These are phyloP conservation scores for Pitta sordida DNA, from an alignment of 2,113 vertebrate genomes.

Conservation along the genomic window DNA sequence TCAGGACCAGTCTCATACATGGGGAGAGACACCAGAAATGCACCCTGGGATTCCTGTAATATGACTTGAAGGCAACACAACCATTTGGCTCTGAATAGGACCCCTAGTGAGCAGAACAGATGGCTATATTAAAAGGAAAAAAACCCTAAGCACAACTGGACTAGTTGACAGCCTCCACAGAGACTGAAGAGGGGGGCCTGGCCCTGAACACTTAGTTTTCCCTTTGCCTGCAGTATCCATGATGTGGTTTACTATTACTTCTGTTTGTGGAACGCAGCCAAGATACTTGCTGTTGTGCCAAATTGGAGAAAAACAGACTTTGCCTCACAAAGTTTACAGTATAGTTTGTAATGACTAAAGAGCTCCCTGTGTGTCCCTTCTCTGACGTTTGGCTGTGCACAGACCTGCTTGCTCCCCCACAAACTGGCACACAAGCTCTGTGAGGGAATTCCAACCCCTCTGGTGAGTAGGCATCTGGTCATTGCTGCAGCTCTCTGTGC, in stretches of 20 bases:
- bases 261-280: background rate
- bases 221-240: background rate
- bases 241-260: background rate
- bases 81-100: background rate
- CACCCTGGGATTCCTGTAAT: background rate
- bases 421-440: rapidly evolving
- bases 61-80: background rate
- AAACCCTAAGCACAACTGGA: background rate
- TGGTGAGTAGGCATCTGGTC: rapidly evolving
- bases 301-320: background rate
- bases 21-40: background rate
- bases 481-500: rapidly evolving
- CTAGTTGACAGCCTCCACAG: background rate
- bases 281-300: background rate
- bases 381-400: background rate
- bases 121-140: background rate
- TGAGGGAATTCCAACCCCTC: rapidly evolving
- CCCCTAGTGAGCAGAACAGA: background rate
- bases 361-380: rapidly evolving
- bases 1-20: background rate
- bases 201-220: background rate
- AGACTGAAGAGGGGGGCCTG: background rate
- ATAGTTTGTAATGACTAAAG: rapidly evolving
- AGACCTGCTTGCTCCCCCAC: background rate
- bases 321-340: background rate